Conservation (phyloP, 2,888 invertebrate species). For the Punctoribates punctum region DNA sequence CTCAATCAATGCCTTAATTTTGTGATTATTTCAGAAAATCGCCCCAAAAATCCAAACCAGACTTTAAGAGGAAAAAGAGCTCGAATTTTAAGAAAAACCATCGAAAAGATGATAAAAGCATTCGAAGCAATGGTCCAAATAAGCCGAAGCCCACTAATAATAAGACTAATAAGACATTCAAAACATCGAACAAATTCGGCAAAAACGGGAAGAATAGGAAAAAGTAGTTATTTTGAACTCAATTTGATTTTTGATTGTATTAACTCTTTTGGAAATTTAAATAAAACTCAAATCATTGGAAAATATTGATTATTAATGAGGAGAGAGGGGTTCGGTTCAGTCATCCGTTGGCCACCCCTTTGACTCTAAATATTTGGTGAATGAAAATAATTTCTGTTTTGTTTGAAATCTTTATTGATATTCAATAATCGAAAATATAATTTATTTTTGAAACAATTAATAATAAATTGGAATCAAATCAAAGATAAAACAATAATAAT, state of each 20-base stretch:
- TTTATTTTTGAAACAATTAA: too few species aligned
- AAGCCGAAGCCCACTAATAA: background rate
- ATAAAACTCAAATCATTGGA: too few species aligned
- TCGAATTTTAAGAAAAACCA: background rate
- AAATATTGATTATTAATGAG: too few species aligned
- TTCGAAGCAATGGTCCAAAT: background rate
- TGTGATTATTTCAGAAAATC: background rate
- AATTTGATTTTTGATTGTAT: too few species aligned
- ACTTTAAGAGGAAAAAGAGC: background rate
- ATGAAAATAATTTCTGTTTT: too few species aligned
- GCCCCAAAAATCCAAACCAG: background rate
- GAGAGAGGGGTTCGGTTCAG: too few species aligned
- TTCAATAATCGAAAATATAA: too few species aligned
- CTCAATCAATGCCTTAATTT: too few species aligned
- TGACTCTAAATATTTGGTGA: too few species aligned
- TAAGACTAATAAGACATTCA: background rate
- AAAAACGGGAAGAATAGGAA: background rate
- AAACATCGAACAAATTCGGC: constrained; percentile 1
- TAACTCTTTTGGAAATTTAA: too few species aligned
- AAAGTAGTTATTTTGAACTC: background rate
- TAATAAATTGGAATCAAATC: background rate
- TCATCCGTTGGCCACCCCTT: too few species aligned
- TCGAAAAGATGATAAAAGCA: background rate
- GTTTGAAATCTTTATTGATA: too few species aligned
- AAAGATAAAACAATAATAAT: background rate